A percentile compares a stretch with the other conserved stretches of the same genome.
phyloP scores from a whole-genome alignment of 2,888 invertebrate species.

The Metacarcinus magister region DNA sequence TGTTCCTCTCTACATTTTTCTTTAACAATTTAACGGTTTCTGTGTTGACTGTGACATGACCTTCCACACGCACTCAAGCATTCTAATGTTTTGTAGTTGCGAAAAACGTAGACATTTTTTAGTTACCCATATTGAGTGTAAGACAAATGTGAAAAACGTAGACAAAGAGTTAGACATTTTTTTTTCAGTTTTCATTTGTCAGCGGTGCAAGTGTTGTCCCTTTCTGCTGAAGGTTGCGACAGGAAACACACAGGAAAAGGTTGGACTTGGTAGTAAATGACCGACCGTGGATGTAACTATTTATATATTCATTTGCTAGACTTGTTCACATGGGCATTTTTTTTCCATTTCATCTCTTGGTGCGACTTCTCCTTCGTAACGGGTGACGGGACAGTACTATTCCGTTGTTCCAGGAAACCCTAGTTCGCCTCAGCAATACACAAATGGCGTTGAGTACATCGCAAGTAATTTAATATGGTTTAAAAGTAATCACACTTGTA shows the following conservation, averaged over 20 bases:
- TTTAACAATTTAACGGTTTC: background rate
- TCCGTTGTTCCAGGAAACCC: background rate
- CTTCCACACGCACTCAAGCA: background rate
- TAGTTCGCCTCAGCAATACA: background rate
- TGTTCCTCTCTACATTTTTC: background rate
- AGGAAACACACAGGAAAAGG: background rate
- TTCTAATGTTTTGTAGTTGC: background rate
- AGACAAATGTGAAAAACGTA: background rate
- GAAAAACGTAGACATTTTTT: background rate
- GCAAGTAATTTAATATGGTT: background rate
- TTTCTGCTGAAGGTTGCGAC: background rate
- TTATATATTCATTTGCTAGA: background rate
- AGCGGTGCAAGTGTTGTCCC: background rate
- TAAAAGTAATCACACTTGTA: background rate
- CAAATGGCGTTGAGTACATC: background rate
- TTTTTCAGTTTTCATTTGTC: background rate
- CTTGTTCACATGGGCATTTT: background rate
- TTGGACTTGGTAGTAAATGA: background rate
- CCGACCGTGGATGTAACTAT: background rate
- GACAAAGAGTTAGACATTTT: background rate
- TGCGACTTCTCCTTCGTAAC: background rate
- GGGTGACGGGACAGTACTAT: background rate
- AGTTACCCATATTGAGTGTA: background rate
- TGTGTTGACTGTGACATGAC: background rate
- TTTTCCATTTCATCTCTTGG: background rate